Evolutionary conservation across 1,140 invertebrate species (phyloP), one percentile per base, ranked within the genome.

Genomic region (Hesperophylax magnus): DNA sequence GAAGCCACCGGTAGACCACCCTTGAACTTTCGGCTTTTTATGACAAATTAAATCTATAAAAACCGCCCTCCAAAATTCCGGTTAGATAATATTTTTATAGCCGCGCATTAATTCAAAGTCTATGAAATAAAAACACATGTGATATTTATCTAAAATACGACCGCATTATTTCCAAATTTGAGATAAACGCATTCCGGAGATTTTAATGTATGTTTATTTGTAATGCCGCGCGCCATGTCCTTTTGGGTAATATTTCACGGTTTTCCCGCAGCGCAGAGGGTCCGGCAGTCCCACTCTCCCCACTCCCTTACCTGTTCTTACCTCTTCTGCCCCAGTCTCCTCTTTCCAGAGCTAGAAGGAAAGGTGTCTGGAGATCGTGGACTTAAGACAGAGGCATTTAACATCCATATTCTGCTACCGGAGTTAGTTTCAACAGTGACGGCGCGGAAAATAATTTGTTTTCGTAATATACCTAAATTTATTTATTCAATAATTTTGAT

Each of bases 391-490:
- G 56, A 74, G 71, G 78, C 81, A 80, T 80, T 82, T 76, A 82
- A 77, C 74, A 82, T 82, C 78, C 63, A 71, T 67, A 65, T 67
- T 72, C 56, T 53, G 82, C 82, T 83, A 83, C 80, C 82, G 82
- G 80, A 81, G 82, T 81, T 81, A 83, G 77, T 71, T 79, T 80
- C 72, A 77, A 20, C 78, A 83, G 20, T 34, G 76, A 34, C 53
- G 79, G 60, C 17, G 7, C 27, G 53, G 71, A 22, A 58, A 65
- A 31, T 9, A 31, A 17, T 75, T 56, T 34, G 7, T 34, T 34
- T 34, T 34, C 8, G 2, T 31, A 31, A 3, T 31, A 6, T 3
- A 31, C 27, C 2, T 31, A 31, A 2, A 31, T 6, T 6, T 31
- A 31, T 31, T 2, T 31, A 3, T 31, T n/a, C n/a, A n/a, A n/a